Evolutionary conservation across 1,140 invertebrate genomes (phyloP).

Genomic region (Procambarus virginalis): DNA sequence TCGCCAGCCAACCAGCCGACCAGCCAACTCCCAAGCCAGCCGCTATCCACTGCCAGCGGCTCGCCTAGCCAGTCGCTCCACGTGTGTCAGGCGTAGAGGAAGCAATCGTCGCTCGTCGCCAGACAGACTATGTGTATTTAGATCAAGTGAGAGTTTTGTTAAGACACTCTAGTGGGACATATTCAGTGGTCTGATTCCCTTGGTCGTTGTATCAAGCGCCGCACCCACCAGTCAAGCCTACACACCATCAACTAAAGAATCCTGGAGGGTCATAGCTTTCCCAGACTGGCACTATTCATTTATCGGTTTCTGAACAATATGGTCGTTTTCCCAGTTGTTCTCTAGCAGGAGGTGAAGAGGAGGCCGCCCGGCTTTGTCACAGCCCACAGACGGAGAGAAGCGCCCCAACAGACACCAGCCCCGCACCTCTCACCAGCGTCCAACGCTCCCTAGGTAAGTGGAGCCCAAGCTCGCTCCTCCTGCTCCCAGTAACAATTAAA

Average conservation of each 20-base stretch:
- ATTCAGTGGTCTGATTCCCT: background rate
- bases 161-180: background rate
- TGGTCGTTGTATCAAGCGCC: background rate
- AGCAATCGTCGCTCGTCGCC: background rate
- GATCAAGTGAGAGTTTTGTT: background rate
- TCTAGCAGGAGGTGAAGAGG: constrained; percentile 53
- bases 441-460: constrained; percentile 1
- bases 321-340: constrained; percentile 56
- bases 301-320: constrained; percentile 58
- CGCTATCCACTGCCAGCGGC: constrained; percentile 21
- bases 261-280: constrained; percentile 53
- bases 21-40: constrained; percentile 14
- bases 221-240: background rate
- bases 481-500: no score
- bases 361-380: constrained; percentile 16
- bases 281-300: constrained; percentile 49
- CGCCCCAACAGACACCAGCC: background rate
- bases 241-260: constrained; percentile 42
- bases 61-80: constrained; percentile 34
- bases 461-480: no score
- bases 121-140: constrained; percentile 7
- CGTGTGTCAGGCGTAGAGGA: constrained; percentile 44
- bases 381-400: constrained; percentile 13
- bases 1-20: constrained; percentile 29
- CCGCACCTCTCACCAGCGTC: background rate